These are phyloP conservation scores for Mormoops blainvillei DNA, from an alignment of 2,113 vertebrate species.

Conservation along the genomic window DNA sequence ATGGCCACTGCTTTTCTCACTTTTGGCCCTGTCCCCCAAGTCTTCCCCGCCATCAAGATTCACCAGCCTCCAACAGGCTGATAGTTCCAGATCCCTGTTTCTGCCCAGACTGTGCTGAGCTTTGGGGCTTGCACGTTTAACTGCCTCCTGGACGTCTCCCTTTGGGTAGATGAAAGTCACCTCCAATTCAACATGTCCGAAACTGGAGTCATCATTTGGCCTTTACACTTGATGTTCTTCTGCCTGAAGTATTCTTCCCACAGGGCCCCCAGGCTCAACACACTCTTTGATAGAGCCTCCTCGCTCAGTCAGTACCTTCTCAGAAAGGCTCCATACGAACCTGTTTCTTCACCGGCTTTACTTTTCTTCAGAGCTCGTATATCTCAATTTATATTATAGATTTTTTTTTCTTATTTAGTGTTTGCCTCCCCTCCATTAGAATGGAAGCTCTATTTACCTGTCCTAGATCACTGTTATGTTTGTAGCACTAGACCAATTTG, in stretches of 20 bases:
- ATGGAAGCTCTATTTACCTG: not conserved
- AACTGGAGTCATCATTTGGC: not conserved
- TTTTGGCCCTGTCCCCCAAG: not conserved
- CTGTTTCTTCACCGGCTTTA: not conserved
- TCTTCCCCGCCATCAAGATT: not conserved
- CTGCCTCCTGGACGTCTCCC: not conserved
- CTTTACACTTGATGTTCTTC: not conserved
- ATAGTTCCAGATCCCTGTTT: not conserved
- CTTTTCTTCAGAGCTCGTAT: not conserved
- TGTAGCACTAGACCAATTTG: not conserved
- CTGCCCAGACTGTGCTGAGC: not conserved
- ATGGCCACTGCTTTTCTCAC: not conserved
- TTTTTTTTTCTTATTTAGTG: not conserved
- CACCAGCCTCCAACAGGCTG: not conserved
- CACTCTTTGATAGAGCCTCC: not conserved
- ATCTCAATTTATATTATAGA: not conserved
- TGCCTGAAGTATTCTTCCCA: not conserved
- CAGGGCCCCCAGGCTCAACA: not conserved
- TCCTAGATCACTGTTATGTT: not conserved
- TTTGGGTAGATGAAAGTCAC: not conserved
- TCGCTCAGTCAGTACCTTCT: not conserved
- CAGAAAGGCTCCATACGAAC: not conserved
- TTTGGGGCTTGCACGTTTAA: not conserved
- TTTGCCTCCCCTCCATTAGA: not conserved
- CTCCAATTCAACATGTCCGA: not conserved